Evolutionary conservation across 2,113 vertebrate genomes (phyloP).

Genomic region (Taxidea taxus): DNA sequence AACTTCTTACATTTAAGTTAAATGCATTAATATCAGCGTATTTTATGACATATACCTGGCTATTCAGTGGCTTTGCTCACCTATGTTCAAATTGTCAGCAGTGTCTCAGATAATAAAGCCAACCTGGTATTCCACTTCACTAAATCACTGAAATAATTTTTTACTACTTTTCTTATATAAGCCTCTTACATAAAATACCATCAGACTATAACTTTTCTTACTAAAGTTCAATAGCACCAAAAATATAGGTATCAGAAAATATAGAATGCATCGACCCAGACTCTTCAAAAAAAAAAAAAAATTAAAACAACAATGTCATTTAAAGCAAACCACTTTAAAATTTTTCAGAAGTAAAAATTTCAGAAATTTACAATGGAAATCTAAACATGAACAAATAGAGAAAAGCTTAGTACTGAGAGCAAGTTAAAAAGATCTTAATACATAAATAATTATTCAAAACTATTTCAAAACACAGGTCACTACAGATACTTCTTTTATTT

Average conservation of each 20-base stretch:
- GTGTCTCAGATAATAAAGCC: neutral
- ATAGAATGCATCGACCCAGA: neutral
- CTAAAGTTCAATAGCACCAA: neutral
- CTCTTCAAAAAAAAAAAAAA: neutral
- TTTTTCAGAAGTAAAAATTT: slow-evolving; percentile 29
- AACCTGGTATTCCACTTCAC: neutral
- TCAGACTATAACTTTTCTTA: neutral
- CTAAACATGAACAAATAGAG: neutral
- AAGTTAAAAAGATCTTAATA: neutral
- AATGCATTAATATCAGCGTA: neutral
- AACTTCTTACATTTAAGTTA: slow-evolving; percentile 8
- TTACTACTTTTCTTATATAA: slow-evolving; percentile 19
- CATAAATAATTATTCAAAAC: slow-evolving; percentile 13
- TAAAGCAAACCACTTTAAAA: neutral
- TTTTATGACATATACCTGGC: slow-evolving; percentile 8
- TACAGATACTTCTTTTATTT: neutral
- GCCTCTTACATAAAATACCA: slow-evolving; percentile 1
- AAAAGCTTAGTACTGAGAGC: neutral
- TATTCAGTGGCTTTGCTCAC: neutral
- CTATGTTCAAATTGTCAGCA: neutral
- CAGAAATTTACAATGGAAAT: slow-evolving; percentile 38
- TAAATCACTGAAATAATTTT: slow-evolving; percentile 26
- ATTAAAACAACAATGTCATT: neutral
- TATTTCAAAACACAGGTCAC: neutral
- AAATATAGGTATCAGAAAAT: neutral